These are phyloP conservation scores for Propithecus perrieri DNA, from an alignment of 2,797 vertebrate species.

Conservation along the genomic window DNA sequence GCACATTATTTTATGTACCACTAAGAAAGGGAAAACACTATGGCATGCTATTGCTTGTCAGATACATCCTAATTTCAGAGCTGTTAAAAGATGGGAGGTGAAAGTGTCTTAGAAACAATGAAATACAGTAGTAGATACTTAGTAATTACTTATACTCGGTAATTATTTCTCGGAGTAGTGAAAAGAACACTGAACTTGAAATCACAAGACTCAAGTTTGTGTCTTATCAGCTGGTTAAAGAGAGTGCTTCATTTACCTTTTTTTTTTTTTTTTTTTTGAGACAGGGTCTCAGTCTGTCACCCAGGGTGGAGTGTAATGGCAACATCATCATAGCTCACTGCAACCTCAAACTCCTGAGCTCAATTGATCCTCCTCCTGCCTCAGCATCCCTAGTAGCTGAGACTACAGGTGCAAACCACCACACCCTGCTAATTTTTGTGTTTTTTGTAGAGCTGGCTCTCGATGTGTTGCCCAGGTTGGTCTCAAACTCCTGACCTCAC, in stretches of 20 bases:
- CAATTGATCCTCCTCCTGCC: not conserved
- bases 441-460: not conserved
- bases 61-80: not conserved
- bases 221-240: not conserved
- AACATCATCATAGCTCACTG: not conserved
- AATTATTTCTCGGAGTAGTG: slow-evolving; percentile 43
- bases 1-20: not conserved
- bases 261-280: not conserved
- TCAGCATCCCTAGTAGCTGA: not conserved
- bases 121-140: slow-evolving; percentile 21
- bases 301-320: no score
- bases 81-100: not conserved
- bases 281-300: not conserved
- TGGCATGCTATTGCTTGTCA: not conserved
- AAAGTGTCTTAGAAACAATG: not conserved
- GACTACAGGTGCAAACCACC: not conserved
- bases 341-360: not conserved
- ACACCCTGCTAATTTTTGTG: not conserved
- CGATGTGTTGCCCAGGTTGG: not conserved
- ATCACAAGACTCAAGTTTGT: not conserved
- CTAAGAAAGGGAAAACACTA: not conserved
- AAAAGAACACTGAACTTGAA: slow-evolving; percentile 9
- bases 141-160: slow-evolving; percentile 46
- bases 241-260: not conserved
- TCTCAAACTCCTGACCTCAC: not conserved